Evolutionary conservation across 1,140 invertebrate species (phyloP).

Genomic region (Ruditapes philippinarum): DNA sequence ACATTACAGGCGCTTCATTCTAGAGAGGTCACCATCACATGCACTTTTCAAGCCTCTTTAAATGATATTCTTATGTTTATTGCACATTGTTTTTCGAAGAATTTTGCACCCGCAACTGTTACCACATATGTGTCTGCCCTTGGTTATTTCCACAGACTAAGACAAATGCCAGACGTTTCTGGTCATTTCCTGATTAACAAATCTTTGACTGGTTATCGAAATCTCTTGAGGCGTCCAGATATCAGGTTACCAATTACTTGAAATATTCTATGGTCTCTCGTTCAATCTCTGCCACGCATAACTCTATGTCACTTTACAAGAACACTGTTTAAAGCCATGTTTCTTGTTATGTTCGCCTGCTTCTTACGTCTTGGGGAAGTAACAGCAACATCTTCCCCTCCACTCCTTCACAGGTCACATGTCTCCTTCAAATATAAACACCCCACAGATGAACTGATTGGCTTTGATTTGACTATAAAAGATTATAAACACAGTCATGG

Average conservation of each 20-base stretch:
- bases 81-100: not conserved
- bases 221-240: not conserved
- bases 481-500: constrained; percentile 16
- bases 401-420: not conserved
- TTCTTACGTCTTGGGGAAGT: constrained; percentile 29
- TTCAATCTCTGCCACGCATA: constrained; percentile 29
- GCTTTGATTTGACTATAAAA: constrained; percentile 1
- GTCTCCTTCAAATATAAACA: not conserved
- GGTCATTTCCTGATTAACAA: not conserved
- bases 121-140: constrained; percentile 48
- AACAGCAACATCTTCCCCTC: not conserved
- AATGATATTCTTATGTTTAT: not conserved
- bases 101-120: not conserved
- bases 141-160: not conserved
- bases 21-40: not conserved
- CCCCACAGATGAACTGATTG: not conserved
- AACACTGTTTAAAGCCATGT: constrained; percentile 49
- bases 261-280: not conserved
- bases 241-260: not conserved
- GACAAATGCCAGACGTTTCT: not conserved
- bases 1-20: not conserved
- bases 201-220: not conserved
- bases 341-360: constrained; percentile 13
- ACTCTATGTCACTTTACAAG: not conserved
- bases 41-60: not conserved